Percentiles rank a stretch among this genome's conserved stretches.
These are phyloP conservation scores for Paralichthys olivaceus DNA, from an alignment of 2,113 vertebrate species.

Conservation along the genomic window DNA sequence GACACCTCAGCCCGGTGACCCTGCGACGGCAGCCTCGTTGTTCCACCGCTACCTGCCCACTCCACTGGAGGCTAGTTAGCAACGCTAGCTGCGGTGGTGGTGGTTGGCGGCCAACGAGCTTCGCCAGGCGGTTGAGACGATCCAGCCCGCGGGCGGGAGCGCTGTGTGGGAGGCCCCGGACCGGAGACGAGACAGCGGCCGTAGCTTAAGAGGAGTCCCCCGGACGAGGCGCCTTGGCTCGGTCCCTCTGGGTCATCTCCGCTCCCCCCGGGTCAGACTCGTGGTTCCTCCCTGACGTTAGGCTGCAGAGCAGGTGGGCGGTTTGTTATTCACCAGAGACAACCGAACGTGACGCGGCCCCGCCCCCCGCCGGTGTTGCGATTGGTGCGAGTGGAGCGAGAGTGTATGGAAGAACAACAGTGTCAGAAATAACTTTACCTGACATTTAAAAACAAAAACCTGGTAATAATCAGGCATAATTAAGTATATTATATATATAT, in stretches of 20 bases:
- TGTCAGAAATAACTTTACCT: not conserved
- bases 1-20: constrained; percentile 1
- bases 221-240: not conserved
- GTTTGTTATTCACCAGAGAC: constrained; percentile 80
- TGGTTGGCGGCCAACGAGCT: constrained; percentile 49
- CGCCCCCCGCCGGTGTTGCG: constrained; percentile 62
- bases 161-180: not conserved
- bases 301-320: constrained; percentile 67
- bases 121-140: constrained; percentile 10
- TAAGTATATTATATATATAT: no score
- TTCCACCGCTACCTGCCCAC: constrained; percentile 22
- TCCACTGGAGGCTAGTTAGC: constrained; percentile 48
- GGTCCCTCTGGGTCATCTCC: not conserved
- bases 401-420: not conserved
- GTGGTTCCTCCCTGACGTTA: not conserved
- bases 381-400: constrained; percentile 68
- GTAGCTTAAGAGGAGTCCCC: not conserved
- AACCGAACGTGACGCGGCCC: constrained; percentile 73
- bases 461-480: no score
- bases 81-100: constrained; percentile 17
- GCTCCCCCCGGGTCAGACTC: not conserved
- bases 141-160: constrained; percentile 10
- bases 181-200: not conserved
- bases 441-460: no score
- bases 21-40: constrained; percentile 8